A percentile compares a stretch with the other conserved stretches of the same genome.
Evolutionary conservation across 2,113 vertebrate genomes (phyloP).

Genomic region (Cinclus mexicanus): DNA sequence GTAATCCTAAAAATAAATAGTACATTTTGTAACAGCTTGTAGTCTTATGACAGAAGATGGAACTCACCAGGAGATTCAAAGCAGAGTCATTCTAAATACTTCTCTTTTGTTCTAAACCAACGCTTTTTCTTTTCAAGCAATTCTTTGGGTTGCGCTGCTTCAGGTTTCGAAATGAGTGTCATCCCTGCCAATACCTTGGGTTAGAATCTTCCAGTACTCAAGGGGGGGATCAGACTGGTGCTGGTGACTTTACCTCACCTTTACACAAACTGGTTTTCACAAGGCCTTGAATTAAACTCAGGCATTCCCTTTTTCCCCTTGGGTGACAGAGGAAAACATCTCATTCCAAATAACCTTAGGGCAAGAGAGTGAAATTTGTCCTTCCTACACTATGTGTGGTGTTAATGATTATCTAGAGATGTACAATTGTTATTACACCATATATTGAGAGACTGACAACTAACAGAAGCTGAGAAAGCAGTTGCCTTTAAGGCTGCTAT

Average conservation of each 20-base stretch:
- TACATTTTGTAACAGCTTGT: not conserved
- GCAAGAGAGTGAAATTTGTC: not conserved
- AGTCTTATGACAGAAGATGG: not conserved
- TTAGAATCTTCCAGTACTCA: not conserved
- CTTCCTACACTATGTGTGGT: not conserved
- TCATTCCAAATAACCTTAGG: not conserved
- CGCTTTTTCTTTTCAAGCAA: not conserved
- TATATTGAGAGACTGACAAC: not conserved
- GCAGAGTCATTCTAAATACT: not conserved
- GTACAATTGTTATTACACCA: not conserved
- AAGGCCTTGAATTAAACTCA: not conserved
- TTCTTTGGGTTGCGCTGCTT: not conserved
- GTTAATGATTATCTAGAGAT: not conserved
- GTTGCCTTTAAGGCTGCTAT: not conserved
- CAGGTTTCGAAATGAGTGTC: not conserved
- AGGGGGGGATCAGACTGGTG: not conserved
- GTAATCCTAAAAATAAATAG: constrained; percentile 14
- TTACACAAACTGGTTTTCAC: not conserved
- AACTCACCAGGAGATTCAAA: not conserved
- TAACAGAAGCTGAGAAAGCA: not conserved
- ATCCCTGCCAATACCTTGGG: not conserved
- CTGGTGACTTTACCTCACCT: not conserved
- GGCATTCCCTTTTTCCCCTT: not conserved
- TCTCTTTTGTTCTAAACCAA: not conserved
- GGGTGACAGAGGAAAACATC: not conserved